These are phyloP conservation scores for Agriopis aurantiaria DNA, from an alignment of 2,888 invertebrate species.

Conservation along the genomic window DNA sequence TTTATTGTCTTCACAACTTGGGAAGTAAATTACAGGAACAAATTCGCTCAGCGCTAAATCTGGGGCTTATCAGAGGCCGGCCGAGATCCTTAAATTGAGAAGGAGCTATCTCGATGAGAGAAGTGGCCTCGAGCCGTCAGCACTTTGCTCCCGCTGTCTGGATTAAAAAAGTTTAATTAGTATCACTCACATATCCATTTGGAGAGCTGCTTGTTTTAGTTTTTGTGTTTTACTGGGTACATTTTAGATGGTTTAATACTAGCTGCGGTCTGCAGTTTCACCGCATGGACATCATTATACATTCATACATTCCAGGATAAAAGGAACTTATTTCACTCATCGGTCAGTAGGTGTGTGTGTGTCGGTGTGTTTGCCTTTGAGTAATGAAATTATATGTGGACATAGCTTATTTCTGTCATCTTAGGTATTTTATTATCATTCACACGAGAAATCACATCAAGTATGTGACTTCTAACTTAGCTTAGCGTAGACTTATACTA, in stretches of 20 bases:
- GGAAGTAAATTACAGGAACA: conserved; percentile 83
- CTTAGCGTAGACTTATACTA: too few relatives aligned
- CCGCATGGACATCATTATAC: too few relatives aligned
- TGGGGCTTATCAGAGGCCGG: conserved; percentile 78
- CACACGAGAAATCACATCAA: too few relatives aligned
- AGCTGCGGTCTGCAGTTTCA: neutral
- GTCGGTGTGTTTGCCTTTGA: too few relatives aligned
- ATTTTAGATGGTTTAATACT: neutral
- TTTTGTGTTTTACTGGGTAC: conserved; percentile 8
- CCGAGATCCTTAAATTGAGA: conserved; percentile 79
- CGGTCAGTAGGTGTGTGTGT: too few relatives aligned
- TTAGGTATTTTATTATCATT: too few relatives aligned
- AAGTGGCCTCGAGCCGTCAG: conserved; percentile 72
- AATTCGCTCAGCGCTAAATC: conserved; percentile 83
- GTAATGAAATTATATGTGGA: too few relatives aligned
- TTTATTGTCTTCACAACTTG: conserved; percentile 83
- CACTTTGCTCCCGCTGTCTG: conserved; percentile 68
- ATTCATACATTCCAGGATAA: too few relatives aligned
- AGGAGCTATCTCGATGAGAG: conserved; percentile 77
- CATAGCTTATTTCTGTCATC: too few relatives aligned
- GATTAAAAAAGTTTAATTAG: conserved; percentile 82
- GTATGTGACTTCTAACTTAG: too few relatives aligned
- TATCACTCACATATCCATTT: conserved; percentile 62
- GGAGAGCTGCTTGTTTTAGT: conserved; percentile 39
- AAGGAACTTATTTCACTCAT: too few relatives aligned